Base-by-base conservation (phyloP, 2,113 vertebrate species). In the Hemichromis elongatus region DNA sequence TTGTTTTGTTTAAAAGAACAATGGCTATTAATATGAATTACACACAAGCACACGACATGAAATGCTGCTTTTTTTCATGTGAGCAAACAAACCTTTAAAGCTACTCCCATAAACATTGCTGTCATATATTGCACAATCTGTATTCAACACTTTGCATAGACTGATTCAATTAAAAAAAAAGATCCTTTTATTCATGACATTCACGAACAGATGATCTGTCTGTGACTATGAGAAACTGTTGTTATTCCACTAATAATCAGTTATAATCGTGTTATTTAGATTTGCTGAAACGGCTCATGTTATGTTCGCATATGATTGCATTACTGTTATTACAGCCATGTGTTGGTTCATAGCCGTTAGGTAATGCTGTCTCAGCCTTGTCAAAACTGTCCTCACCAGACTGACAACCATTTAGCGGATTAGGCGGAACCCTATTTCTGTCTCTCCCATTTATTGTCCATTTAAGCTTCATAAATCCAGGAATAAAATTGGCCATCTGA, bases 21-120 rank as follows among this genome's bases (percentile, higher is more conserved):
- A 53, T 75, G 42, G 68, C 68, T 19, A 47, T 2, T 0, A 73
- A 19, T 50, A 19, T 10, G 30, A 18, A 45, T 19, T 0, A 0
- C 4, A 30, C 14, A 28, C 68, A 75, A 11, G 24, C 70, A 50
- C 52, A 18, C 10, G n/a, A 75, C 16, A 5, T 50, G 26, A 75
- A 75, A 75, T 19, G 4, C 68, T 30, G 68, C 26, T 30, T 75
- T 50, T 45, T 19, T 18, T 4, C 42, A 19, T 75, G 6, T 47
- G 68, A 28, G 5, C 0, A 28, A 16, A 45, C 28, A 47, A 73
- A 73, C 68, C 14, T 47, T 30, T 50, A 28, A 7, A 47, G 0
- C 9, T 11, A 13, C 45, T 50, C 9, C 28, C 45, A 19, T 75
- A 50, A 75, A 52, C 16, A 26, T n/a, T 75, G 42, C 4, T 1